Percentiles rank a stretch among this genome's conserved stretches.
Conservation (phyloP, 2,888 invertebrate genomes). For the Meandrusa payeni region DNA sequence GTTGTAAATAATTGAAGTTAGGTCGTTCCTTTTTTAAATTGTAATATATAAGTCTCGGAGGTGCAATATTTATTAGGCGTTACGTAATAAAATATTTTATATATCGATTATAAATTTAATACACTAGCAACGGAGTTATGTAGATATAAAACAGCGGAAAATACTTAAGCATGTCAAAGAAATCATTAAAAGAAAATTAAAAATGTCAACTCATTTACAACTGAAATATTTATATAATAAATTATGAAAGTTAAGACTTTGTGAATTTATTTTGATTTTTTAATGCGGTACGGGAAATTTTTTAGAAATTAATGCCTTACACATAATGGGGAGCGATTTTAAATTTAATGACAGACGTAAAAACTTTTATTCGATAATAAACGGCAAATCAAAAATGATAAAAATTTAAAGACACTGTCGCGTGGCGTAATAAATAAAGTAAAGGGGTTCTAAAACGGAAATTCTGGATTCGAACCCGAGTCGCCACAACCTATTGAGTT, state of each 20-base stretch:
- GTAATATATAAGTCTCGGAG: not conserved
- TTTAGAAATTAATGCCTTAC: constrained; percentile 10
- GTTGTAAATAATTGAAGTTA: no score
- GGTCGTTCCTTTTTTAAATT: no score
- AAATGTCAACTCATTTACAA: constrained; percentile 9
- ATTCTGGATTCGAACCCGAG: no score
- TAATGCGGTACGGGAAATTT: constrained; percentile 13
- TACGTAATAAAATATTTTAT: constrained; percentile 6
- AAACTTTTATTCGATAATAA: constrained; percentile 15
- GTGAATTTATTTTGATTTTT: constrained; percentile 7
- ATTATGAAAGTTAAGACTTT: constrained; percentile 14
- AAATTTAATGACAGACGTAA: constrained; percentile 17
- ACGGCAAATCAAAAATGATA: constrained; percentile 18
- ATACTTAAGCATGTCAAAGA: constrained; percentile 7
- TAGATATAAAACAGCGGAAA: constrained; percentile 4
- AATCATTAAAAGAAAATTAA: constrained; percentile 9
- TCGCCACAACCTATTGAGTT: no score
- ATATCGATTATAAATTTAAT: not conserved
- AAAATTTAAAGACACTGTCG: no score
- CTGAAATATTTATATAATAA: constrained; percentile 14
- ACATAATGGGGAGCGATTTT: constrained; percentile 6
- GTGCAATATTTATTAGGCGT: constrained; percentile 8
- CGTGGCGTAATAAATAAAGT: no score
- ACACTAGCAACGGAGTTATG: not conserved
- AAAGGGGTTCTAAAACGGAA: no score